These are phyloP conservation scores for Mastomys coucha DNA, from an alignment of 2,113 vertebrate species.

Conservation along the genomic window DNA sequence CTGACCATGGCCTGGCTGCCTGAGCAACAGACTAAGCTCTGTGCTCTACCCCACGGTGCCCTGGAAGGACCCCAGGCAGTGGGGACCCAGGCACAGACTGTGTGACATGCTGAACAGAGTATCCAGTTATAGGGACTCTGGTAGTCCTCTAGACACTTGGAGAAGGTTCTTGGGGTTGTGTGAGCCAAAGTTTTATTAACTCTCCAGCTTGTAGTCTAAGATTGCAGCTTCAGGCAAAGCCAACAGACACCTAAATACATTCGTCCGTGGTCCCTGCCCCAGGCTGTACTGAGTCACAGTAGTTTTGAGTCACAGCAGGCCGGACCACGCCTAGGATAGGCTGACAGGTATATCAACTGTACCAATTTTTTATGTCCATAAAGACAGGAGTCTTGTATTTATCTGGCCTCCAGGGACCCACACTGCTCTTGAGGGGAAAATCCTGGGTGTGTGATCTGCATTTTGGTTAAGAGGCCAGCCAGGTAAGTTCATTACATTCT, in stretches of 20 bases:
- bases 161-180: not conserved
- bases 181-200: not conserved
- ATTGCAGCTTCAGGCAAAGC: not conserved
- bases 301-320: not conserved
- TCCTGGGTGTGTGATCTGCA: not conserved
- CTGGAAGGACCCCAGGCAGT: not conserved
- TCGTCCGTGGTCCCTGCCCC: not conserved
- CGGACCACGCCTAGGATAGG: not conserved
- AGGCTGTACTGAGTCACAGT: not conserved
- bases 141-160: not conserved
- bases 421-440: not conserved
- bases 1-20: not conserved
- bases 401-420: not conserved
- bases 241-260: not conserved
- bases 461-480: not conserved
- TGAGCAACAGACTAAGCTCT: not conserved
- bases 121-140: not conserved
- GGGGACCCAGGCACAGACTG: not conserved
- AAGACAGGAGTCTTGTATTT: slow-evolving; percentile 22
- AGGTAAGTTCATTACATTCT: not conserved
- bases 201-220: not conserved
- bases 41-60: not conserved
- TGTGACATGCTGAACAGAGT: not conserved
- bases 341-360: not conserved
- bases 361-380: not conserved